These are phyloP conservation scores for Congeria kusceri DNA, from an alignment of 2,888 invertebrate genomes.

Conservation along the genomic window DNA sequence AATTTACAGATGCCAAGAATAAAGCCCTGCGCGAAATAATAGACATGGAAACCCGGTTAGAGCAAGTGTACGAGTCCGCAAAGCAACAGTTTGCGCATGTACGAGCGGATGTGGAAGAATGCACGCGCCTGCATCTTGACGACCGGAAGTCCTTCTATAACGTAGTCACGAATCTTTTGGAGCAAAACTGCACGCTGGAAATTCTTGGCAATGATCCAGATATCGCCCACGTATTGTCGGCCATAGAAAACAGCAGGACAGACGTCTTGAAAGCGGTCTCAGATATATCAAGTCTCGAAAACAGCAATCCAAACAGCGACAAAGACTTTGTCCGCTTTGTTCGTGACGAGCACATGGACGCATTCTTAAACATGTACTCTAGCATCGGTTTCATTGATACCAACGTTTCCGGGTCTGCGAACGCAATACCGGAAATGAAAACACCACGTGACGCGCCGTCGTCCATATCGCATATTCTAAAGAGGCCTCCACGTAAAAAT, in stretches of 20 bases:
- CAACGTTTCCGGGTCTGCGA: conserved; percentile 5
- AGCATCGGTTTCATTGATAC: conserved; percentile 52
- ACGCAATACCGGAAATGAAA: too few species aligned
- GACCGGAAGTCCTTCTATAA: conserved; percentile 46
- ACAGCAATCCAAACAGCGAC: background rate
- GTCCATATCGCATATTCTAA: conserved; percentile 26
- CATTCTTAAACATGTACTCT: conserved; percentile 33
- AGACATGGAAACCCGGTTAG: conserved; percentile 25
- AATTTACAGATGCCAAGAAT: conserved; percentile 34
- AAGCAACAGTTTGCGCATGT: conserved; percentile 40
- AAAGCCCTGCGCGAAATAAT: conserved; percentile 24
- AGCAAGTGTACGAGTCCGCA: conserved; percentile 31
- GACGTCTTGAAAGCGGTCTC: conserved; percentile 10
- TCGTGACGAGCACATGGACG: conserved; percentile 17
- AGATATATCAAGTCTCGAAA: conserved; percentile 18
- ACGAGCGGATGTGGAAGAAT: conserved; percentile 27
- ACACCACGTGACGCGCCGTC: conserved; percentile 16
- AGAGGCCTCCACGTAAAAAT: background rate
- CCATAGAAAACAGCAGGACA: conserved; percentile 17
- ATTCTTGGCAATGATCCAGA: conserved; percentile 2
- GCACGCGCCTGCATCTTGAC: conserved; percentile 25
- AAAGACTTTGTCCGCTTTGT: conserved; percentile 33
- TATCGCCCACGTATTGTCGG: conserved; percentile 5
- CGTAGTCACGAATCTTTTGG: conserved; percentile 34
- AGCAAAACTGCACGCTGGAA: conserved; percentile 35